Base-by-base conservation (phyloP, 92 coral and sea anemone genomes). In the Porites lobata region DNA sequence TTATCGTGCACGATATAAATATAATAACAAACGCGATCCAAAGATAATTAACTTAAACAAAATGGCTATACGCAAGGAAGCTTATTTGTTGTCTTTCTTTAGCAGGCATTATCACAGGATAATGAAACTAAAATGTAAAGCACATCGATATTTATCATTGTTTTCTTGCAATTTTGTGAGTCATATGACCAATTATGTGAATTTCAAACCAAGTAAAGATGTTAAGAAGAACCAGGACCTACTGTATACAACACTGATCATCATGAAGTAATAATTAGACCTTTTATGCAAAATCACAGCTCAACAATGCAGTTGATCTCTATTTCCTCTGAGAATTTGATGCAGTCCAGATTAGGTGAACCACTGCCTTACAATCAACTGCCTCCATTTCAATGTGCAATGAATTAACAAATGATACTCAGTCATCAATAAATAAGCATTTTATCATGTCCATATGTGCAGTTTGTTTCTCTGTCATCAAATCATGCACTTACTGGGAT, bases 401-500 rank as follows among this genome's bases (percentile, higher is more conserved):
- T 75, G 50, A 75, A 64, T 85, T 50, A 85, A 85, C 82, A 18
- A 85, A 18, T 86, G 51, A 77, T 77, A 76, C 65, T 86, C 84
- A 51, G 20, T 81, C 59, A 22, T 82, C 77, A 65, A 67, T n/a
- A 52, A 75, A 76, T 65, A 84, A 89, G 53, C 87, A 85, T 29
- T 84, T 76, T 76, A 76, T 76, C 84, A 54, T 89, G 73, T 84
- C 72, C 84, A 59, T 89, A 71, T 89, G 82, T 76, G 85, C 89
- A 66, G 74, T 89, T 26, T 77, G 85, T 84, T 89, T 89, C 92
- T 83, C 92, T 57, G 52, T 69, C 24, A 82, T 88, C 69, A 88
- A 88, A 75, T 64, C 78, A 72, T 85, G 92, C 62, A 89, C 82
- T 83, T 89, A 76, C 83, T 89, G 89, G 92, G 87, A 89, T 83